Evolutionary conservation across 2,113 vertebrate genomes (phyloP), one percentile per base, ranked within the genome.

Genomic region (Cromileptes altivelis): DNA sequence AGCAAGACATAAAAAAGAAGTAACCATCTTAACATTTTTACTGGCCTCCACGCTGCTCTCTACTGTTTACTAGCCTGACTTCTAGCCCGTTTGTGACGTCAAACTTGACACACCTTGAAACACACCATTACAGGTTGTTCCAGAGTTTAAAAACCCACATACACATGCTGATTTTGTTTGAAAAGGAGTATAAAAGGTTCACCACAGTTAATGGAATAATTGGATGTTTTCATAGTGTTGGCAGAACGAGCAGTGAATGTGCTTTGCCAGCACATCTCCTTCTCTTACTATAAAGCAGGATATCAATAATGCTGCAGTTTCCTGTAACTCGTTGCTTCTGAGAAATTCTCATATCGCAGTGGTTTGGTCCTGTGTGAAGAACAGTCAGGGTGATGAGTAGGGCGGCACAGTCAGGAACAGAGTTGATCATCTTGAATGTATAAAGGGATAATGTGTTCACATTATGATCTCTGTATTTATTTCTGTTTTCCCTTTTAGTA

Each of bases 251-350:
- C 58, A 23, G 0, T 50, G 37, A 60, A 50, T 23, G 12, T 62
- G 49, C 45, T 40, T 23, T 47, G 58, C 33, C 84, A 73, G 60
- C 70, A 23, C 18, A 14, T 70, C 47, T 76, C 27, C 57, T 61
- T 58, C 15, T 40, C 10, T 68, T 82, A 55, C 70, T 21, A 73
- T 86, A 80, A 80, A 56, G 18, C 15, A 23, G 25, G 57, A 73
- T 47, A 14, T 53, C 61, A 52, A 19, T 37, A 63, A n/a, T 73
- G 47, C 75, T 56, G 7, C 53, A 50, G 37, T 79, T 85, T 89
- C 75, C 78, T 14, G 52, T 45, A 64, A 71, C 2, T 25, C 30
- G 2, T 18, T 50, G 33, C 49, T 27, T 53, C 25, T 11, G 9
- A 7, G 55, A 27, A 14, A 17, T 49, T 71, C 13, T 58, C 10